Conservation (phyloP, 64 coral and sea anemone species). For the Montipora cactus region DNA sequence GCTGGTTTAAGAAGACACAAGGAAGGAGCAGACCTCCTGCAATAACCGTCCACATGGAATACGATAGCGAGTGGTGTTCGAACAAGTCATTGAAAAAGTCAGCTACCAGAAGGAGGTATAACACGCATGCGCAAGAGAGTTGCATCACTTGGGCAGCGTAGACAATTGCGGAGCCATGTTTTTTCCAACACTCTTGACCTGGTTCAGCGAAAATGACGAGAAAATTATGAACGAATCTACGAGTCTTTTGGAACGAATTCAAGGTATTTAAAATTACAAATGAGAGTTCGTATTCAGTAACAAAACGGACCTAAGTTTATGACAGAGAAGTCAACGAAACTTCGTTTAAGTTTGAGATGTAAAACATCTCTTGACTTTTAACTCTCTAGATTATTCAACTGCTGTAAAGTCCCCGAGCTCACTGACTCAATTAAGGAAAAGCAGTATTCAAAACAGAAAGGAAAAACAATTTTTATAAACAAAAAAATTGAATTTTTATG, state of each 20-base stretch:
- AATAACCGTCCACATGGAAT: conserved; percentile 81
- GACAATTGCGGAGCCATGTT: conserved; percentile 31
- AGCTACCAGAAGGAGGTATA: conserved; percentile 90
- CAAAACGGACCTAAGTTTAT: too few species aligned
- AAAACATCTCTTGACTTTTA: too few species aligned
- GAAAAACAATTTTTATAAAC: too few species aligned
- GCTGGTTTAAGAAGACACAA: conserved; percentile 90
- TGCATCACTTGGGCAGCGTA: conserved; percentile 75
- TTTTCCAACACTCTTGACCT: conserved; percentile 74
- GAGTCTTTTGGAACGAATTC: neutral
- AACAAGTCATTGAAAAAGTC: conserved; percentile 99
- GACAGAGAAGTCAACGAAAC: too few species aligned
- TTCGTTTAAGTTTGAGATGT: too few species aligned
- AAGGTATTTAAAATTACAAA: neutral
- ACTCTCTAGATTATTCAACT: too few species aligned
- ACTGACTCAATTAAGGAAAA: too few species aligned
- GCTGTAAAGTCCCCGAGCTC: too few species aligned
- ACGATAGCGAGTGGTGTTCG: conserved; percentile 67
- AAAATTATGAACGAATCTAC: neutral
- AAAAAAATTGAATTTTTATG: too few species aligned
- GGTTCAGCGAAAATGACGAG: neutral
- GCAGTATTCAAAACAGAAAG: too few species aligned
- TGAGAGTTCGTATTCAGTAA: too few species aligned
- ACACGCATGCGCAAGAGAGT: conserved; percentile 89
- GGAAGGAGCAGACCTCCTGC: conserved; percentile 88